These are phyloP conservation scores for Neelides sp. DNA, from an alignment of 1,140 invertebrate species.

Conservation along the genomic window DNA sequence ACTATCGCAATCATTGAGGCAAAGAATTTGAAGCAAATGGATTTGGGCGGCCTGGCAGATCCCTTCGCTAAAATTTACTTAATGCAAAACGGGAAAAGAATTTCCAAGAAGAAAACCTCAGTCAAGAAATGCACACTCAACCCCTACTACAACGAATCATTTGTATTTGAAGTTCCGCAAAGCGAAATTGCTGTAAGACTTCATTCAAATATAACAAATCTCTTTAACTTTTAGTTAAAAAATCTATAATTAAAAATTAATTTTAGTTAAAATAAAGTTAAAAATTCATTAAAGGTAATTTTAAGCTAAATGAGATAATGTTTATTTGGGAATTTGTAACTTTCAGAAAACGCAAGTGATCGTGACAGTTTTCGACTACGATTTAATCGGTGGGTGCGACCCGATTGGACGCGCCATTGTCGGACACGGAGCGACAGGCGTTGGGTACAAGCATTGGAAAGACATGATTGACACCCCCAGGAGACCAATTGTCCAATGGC, in stretches of 20 bases:
- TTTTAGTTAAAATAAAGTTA: not conserved
- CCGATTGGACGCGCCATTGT: slow-evolving; percentile 48
- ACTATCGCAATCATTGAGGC: slow-evolving; percentile 51
- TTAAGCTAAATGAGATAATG: too few relatives aligned
- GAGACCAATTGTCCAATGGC: slow-evolving; percentile 56
- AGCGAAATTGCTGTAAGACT: slow-evolving; percentile 57
- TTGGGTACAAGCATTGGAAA: slow-evolving; percentile 54
- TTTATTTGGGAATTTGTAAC: not conserved
- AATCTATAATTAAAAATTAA: too few relatives aligned
- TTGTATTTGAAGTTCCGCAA: slow-evolving; percentile 58
- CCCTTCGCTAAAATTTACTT: slow-evolving; percentile 56
- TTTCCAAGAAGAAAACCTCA: slow-evolving; percentile 60
- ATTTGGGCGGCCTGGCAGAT: slow-evolving; percentile 53
- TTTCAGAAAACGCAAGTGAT: slow-evolving; percentile 49
- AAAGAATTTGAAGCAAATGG: slow-evolving; percentile 55
- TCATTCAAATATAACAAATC: too few relatives aligned
- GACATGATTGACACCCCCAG: slow-evolving; percentile 52
- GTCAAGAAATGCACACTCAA: slow-evolving; percentile 59
- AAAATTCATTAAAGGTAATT: too few relatives aligned
- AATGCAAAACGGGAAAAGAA: slow-evolving; percentile 53
- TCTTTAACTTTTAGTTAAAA: slow-evolving; percentile 39
- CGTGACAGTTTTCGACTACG: slow-evolving; percentile 57
- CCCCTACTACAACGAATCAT: slow-evolving; percentile 59
- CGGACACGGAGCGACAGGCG: slow-evolving; percentile 49
- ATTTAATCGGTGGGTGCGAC: slow-evolving; percentile 33